phyloP scores from a whole-genome alignment of 2,113 vertebrate genomes.

The Gracilinanus agilis region DNA sequence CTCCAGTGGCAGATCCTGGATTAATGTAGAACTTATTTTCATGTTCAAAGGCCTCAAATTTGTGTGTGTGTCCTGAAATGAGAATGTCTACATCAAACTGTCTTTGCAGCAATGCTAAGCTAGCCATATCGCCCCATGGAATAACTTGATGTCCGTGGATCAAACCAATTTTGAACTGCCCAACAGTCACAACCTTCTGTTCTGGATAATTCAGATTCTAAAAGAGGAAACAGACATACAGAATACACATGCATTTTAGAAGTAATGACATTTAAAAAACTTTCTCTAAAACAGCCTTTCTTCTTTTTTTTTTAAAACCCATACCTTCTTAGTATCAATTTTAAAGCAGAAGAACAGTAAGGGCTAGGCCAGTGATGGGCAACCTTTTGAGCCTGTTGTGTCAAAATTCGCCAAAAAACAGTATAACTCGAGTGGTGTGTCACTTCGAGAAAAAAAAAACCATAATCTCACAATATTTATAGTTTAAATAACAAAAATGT shows the following conservation, averaged over 20 bases:
- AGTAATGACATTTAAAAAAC: constrained; percentile 24
- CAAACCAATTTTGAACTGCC: constrained; percentile 98
- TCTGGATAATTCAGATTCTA: constrained; percentile 99
- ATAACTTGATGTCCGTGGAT: constrained; percentile 99
- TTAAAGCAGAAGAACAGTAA: too few species aligned
- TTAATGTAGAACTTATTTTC: constrained; percentile 99
- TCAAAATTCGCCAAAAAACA: too few species aligned
- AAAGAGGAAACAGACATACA: constrained; percentile 35
- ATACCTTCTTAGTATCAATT: too few species aligned
- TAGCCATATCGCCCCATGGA: constrained; percentile 99
- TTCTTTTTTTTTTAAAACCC: too few species aligned
- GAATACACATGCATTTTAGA: constrained; percentile 40
- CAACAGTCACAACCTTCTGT: constrained; percentile 99
- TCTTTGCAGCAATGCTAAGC: constrained; percentile 95
- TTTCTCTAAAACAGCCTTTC: too few species aligned
- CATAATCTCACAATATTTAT: too few species aligned
- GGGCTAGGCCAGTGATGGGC: too few species aligned
- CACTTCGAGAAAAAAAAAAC: too few species aligned
- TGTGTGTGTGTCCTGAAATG: constrained; percentile 99
- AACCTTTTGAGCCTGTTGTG: too few species aligned
- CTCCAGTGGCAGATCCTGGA: constrained; percentile 98
- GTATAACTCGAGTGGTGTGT: too few species aligned
- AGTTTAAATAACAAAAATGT: too few species aligned
- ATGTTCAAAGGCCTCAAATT: constrained; percentile 98
- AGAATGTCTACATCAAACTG: constrained; percentile 99